These are phyloP conservation scores for Danaus plexippus DNA, from an alignment of 1,140 invertebrate species.

Conservation along the genomic window DNA sequence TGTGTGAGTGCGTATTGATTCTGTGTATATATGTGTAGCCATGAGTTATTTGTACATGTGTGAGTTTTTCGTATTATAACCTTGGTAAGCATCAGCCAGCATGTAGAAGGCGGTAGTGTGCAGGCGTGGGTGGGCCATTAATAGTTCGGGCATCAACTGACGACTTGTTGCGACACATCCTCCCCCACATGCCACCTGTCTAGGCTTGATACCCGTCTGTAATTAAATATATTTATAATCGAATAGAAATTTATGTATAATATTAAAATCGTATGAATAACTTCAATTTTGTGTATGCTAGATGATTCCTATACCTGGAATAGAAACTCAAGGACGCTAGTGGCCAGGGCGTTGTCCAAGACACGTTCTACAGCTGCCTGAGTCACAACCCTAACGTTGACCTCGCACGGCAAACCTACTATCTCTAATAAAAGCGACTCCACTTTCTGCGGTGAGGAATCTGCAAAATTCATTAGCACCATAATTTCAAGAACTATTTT, in stretches of 20 bases:
- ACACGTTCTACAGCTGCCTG: conserved; percentile 28
- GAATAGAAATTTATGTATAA: no score
- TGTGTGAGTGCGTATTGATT: no score
- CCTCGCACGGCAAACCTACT: conserved; percentile 28
- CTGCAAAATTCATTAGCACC: no score
- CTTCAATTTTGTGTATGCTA: no score
- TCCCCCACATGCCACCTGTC: conserved; percentile 21
- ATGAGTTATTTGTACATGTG: no score
- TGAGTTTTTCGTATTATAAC: conserved; percentile 14
- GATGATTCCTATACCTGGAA: conserved; percentile 22
- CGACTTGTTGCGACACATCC: conserved; percentile 25
- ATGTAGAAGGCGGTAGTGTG: conserved; percentile 32
- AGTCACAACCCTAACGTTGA: conserved; percentile 28
- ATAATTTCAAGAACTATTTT: no score
- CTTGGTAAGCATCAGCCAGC: conserved; percentile 36
- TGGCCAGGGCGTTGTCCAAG: conserved; percentile 28
- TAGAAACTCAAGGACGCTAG: conserved; percentile 38
- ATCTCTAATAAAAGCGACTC: conserved; percentile 19
- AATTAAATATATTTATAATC: conserved; percentile 4
- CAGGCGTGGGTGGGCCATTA: conserved; percentile 32
- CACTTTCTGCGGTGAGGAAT: not conserved
- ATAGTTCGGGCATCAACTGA: conserved; percentile 22
- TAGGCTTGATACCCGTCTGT: conserved; percentile 36
- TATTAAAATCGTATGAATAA: no score
- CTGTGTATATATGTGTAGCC: no score